These are phyloP conservation scores for Dasypogon diadema DNA, from an alignment of 2,888 invertebrate genomes.

Conservation along the genomic window DNA sequence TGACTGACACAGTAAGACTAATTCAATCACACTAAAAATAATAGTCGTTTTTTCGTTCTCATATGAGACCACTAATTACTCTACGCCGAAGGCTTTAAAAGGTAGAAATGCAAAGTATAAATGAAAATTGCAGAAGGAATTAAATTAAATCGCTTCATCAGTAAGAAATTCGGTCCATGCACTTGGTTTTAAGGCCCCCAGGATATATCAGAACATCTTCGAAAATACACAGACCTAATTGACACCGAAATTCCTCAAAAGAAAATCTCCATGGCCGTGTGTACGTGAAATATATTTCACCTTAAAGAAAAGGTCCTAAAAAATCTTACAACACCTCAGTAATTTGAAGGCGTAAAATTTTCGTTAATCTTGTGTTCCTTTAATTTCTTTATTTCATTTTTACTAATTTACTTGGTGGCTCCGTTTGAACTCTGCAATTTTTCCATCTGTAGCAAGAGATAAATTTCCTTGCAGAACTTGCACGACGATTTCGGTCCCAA, in stretches of 20 bases:
- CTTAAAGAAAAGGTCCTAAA: background rate
- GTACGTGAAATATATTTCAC: background rate
- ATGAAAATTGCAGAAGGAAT: no score
- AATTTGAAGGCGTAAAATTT: slow-evolving; percentile 54
- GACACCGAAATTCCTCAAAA: background rate
- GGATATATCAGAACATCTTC: slow-evolving; percentile 21
- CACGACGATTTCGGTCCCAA: slow-evolving; percentile 11
- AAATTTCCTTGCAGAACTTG: background rate
- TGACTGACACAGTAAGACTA: no score
- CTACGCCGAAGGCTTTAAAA: no score
- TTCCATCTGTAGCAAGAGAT: slow-evolving; percentile 1
- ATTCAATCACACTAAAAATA: no score
- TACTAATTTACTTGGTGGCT: slow-evolving; percentile 19
- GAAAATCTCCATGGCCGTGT: background rate
- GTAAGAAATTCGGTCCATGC: no score
- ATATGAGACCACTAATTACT: no score
- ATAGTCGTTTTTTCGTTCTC: no score
- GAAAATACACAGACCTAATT: background rate
- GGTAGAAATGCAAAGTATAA: no score
- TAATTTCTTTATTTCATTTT: slow-evolving; percentile 53
- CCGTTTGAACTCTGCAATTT: slow-evolving; percentile 8
- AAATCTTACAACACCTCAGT: slow-evolving; percentile 35
- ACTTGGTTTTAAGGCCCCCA: no score
- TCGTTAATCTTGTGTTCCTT: slow-evolving; percentile 50
- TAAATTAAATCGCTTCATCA: no score